Conservation (phyloP, 2,888 invertebrate genomes). For the Hoplodrina blanda region DNA sequence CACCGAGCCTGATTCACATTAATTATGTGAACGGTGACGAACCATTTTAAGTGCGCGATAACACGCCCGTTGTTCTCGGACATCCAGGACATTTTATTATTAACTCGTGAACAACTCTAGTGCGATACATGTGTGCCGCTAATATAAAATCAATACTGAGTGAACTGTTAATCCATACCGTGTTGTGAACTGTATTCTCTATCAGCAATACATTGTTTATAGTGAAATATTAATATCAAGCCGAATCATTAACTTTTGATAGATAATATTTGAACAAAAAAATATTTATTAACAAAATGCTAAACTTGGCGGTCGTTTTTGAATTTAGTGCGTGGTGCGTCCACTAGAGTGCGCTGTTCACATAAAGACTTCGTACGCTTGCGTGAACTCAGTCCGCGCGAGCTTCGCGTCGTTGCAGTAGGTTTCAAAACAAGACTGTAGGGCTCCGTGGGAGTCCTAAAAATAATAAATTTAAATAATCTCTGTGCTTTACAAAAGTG, state of each 20-base stretch:
- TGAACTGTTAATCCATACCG: conserved; percentile 53
- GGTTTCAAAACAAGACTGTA: conserved; percentile 77
- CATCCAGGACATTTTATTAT: conserved; percentile 64
- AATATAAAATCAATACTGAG: conserved; percentile 85
- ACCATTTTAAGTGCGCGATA: conserved; percentile 87
- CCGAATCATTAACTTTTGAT: conserved; percentile 19
- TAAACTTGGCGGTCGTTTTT: conserved; percentile 82
- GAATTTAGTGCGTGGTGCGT: conserved; percentile 68
- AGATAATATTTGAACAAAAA: conserved; percentile 24
- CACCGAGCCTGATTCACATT: conserved; percentile 84
- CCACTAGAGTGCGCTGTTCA: conserved; percentile 72
- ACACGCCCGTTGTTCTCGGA: conserved; percentile 78
- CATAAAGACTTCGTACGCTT: conserved; percentile 78
- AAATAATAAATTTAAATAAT: conserved; percentile 62
- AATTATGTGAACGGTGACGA: conserved; percentile 89
- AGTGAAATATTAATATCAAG: conserved; percentile 16
- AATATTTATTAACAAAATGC: conserved; percentile 59
- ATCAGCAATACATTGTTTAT: conserved; percentile 22
- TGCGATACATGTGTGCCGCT: conserved; percentile 63
- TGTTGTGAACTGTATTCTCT: conserved; percentile 30
- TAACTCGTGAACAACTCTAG: conserved; percentile 64
- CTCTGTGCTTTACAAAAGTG: conserved; percentile 70
- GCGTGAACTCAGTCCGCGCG: conserved; percentile 77
- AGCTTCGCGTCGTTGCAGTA: conserved; percentile 82
- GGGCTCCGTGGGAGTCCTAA: conserved; percentile 73